Evolutionary conservation across 53 echinoderm and acorn worm genomes (phyloP).

Genomic region (Mesocentrotus franciscanus): DNA sequence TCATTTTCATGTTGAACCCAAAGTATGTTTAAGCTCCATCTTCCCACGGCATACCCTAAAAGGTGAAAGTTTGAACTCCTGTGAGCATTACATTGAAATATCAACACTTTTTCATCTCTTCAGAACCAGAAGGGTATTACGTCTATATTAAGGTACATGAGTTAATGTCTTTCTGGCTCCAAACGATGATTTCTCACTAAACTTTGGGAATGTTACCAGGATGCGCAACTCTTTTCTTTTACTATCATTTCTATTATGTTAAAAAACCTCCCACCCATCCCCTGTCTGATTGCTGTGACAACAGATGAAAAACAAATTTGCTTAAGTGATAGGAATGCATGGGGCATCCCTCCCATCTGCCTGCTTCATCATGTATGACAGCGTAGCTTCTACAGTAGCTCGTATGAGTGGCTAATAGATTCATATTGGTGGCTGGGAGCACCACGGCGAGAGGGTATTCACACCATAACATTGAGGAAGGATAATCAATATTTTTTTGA

Average conservation of each 20-base stretch:
- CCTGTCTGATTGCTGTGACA: constrained; percentile 14
- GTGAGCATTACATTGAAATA: not conserved
- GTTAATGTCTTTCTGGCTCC: not conserved
- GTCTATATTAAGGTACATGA: too few relatives aligned
- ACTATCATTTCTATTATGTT: not conserved
- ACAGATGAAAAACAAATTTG: constrained; percentile 61
- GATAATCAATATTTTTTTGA: not conserved
- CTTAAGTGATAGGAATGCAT: constrained; percentile 1
- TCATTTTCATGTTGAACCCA: not conserved
- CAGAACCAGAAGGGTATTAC: too few relatives aligned
- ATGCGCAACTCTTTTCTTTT: constrained; percentile 31
- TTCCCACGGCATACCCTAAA: not conserved
- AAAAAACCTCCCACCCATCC: constrained; percentile 10
- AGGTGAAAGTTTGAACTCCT: not conserved
- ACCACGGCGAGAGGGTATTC: not conserved
- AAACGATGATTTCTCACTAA: not conserved
- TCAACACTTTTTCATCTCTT: not conserved
- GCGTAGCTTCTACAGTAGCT: constrained; percentile 10
- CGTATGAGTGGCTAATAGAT: constrained; percentile 1
- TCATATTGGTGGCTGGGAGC: not conserved
- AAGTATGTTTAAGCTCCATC: not conserved
- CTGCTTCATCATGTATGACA: constrained; percentile 10
- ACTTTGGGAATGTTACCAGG: not conserved
- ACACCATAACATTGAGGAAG: not conserved
- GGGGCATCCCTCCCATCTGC: constrained; percentile 47